These are phyloP conservation scores for Heliothis virescens DNA, from an alignment of 1,140 invertebrate genomes.

Conservation along the genomic window DNA sequence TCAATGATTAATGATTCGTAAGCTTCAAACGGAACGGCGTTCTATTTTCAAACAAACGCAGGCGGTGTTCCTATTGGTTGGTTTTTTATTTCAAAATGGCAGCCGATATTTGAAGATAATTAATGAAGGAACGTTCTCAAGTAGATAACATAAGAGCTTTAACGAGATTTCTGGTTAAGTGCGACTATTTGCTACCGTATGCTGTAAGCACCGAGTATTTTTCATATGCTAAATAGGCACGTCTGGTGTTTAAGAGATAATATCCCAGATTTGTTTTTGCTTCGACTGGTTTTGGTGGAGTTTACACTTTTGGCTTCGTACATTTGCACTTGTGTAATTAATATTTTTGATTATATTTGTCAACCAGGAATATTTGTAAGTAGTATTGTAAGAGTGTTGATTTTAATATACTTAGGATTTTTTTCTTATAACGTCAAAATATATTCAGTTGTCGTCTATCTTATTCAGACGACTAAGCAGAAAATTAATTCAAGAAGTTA, in stretches of 20 bases:
- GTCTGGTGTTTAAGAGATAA: constrained; percentile 52
- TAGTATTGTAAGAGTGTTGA: not conserved
- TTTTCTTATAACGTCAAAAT: too few species aligned
- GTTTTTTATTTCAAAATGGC: constrained; percentile 74
- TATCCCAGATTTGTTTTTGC: constrained; percentile 49
- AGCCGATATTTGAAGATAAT: constrained; percentile 79
- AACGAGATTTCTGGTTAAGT: constrained; percentile 63
- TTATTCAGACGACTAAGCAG: not conserved
- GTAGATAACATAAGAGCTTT: constrained; percentile 65
- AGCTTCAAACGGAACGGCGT: constrained; percentile 64
- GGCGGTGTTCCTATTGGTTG: constrained; percentile 71
- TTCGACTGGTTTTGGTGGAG: constrained; percentile 5
- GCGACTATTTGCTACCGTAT: constrained; percentile 70
- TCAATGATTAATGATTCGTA: constrained; percentile 78
- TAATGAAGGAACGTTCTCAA: constrained; percentile 72
- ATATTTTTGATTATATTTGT: constrained; percentile 13
- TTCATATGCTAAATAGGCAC: constrained; percentile 75
- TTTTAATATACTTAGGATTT: too few species aligned
- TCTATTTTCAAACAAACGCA: constrained; percentile 79
- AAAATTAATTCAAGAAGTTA: not conserved
- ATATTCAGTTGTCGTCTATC: too few species aligned
- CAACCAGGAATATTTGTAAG: not conserved
- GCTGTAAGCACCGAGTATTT: constrained; percentile 67
- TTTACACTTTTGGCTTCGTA: not conserved
- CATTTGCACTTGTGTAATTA: not conserved